Evolutionary conservation across 2,113 vertebrate species (phyloP), one percentile per base, ranked within the genome.

Genomic region (Etia nguti): DNA sequence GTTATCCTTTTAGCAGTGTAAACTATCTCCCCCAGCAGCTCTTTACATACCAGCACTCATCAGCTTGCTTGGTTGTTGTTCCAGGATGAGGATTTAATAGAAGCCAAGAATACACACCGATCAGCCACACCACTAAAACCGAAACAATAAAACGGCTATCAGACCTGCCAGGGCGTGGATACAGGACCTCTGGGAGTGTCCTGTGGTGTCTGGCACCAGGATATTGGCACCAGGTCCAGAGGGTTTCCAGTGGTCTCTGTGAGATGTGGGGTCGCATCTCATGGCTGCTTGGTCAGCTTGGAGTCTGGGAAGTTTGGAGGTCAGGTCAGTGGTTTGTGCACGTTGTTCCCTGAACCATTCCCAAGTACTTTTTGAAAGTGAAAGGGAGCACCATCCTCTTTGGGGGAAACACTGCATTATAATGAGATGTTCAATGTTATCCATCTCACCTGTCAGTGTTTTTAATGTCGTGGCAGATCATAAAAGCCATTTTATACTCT

Each of bases 31-130:
- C 54, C 11, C 79, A 34, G 84, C 56, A 85, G 86, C 85, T 88
- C 87, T 91, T 84, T 81, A 90, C 88, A 94, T 93, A 91, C 88
- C 83, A 87, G 83, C 94, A 92, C 90, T 92, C 88, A 86, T 93
- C 92, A 75, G 82, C 26, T 41, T 68, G 84, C 70, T 79, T 68
- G 86, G 52, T 70, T 83, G 55, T 26, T 7, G 79, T 48, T 88
- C 60, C 26, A 50, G 29, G 70, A 81, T 36, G 34, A 88, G 65
- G 34, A 62, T 80, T 34, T n/a, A 11, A 85, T 20, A 34, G 62
- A 41, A 90, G 85, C 85, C 86, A 92, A 81, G 41, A 77, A 77
- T 77, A 77, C 29, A 77, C 10, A 77, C 46, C 26, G 26, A 77
- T 52, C 73, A 34, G 73, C 26, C 73, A 77, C 73, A 34, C 46